Percentiles rank a stretch among this genome's conserved stretches.
These are phyloP conservation scores for Crypturellus tataupa DNA, from an alignment of 2,797 vertebrate genomes.

Conservation along the genomic window DNA sequence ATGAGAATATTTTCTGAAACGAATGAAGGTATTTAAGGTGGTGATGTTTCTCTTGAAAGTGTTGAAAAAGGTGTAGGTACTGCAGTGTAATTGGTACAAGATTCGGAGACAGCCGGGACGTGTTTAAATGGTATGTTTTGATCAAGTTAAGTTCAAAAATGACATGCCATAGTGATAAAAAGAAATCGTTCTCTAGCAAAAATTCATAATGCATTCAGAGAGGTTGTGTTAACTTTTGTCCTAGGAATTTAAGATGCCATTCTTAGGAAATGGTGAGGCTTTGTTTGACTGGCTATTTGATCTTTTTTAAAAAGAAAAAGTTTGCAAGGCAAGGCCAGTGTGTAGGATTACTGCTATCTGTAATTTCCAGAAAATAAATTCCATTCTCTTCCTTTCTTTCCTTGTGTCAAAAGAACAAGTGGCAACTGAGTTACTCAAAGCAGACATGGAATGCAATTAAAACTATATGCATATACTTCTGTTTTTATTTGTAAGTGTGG, in stretches of 20 bases:
- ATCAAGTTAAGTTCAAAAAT: conserved; percentile 12
- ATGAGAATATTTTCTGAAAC: neutral
- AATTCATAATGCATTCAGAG: neutral
- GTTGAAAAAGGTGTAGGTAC: neutral
- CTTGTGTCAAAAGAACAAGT: neutral
- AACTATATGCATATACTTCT: neutral
- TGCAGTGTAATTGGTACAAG: neutral
- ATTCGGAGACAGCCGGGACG: neutral
- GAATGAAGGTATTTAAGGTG: neutral
- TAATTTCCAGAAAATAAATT: neutral
- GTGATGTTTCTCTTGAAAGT: neutral
- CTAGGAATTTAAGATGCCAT: neutral
- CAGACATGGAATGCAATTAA: neutral
- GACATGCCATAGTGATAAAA: neutral
- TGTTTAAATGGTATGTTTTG: conserved; percentile 22
- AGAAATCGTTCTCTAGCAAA: neutral
- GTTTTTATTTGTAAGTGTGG: neutral
- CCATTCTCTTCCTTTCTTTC: fast-evolving
- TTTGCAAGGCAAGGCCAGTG: neutral
- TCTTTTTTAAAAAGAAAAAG: neutral
- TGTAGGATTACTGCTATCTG: neutral
- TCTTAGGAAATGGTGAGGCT: neutral
- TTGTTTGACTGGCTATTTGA: neutral
- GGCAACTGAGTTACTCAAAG: neutral
- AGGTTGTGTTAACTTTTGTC: neutral